Conservation (phyloP, 2,113 vertebrate genomes). For the Psephotus haematonotus region DNA sequence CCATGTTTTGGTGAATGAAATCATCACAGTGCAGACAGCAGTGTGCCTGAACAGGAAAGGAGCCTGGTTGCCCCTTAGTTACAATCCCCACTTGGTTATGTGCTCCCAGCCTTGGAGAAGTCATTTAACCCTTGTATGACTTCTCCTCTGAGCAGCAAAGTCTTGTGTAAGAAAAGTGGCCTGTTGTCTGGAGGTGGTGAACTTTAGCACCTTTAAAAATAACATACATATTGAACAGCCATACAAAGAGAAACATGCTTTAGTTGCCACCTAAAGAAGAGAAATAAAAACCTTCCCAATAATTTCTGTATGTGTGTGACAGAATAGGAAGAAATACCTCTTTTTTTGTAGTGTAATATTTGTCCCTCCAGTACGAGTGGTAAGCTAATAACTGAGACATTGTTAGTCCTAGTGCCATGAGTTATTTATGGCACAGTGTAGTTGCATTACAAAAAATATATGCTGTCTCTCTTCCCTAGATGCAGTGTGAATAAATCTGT, state of each 20-base stretch:
- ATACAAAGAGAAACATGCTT: not conserved
- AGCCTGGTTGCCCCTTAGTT: constrained; percentile 15
- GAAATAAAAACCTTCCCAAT: not conserved
- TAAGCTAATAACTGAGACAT: not conserved
- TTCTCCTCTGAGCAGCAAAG: not conserved
- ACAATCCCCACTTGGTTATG: constrained; percentile 3
- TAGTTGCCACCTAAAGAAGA: not conserved
- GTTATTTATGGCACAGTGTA: not conserved
- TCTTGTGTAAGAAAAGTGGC: not conserved
- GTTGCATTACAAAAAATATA: not conserved
- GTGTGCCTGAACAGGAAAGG: constrained; percentile 38
- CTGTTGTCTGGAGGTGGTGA: not conserved
- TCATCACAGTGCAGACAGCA: constrained; percentile 33
- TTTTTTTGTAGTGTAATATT: not conserved
- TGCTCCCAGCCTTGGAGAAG: not conserved
- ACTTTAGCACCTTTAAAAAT: not conserved
- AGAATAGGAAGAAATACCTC: not conserved
- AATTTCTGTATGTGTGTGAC: not conserved
- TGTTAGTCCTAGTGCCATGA: not conserved
- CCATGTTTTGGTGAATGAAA: constrained; percentile 64
- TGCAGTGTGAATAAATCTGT: not conserved
- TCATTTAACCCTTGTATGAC: constrained; percentile 2
- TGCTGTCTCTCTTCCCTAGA: not conserved
- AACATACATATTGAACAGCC: not conserved
- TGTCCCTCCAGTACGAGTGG: not conserved